These are phyloP conservation scores for Phalloptychus januarius DNA, from an alignment of 2,797 vertebrate genomes.

Conservation along the genomic window DNA sequence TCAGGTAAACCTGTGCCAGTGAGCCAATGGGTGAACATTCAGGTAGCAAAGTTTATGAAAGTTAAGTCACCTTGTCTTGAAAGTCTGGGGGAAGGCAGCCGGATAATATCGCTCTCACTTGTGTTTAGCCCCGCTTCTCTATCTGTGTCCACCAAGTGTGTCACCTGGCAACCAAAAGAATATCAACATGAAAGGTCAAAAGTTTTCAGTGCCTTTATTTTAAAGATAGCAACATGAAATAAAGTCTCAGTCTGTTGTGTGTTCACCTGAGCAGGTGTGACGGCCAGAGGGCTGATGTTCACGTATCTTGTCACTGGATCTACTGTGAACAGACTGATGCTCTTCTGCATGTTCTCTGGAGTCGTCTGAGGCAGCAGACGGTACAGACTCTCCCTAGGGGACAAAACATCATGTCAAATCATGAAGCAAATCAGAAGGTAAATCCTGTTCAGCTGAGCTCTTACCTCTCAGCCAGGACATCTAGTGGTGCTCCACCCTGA, in stretches of 20 bases:
- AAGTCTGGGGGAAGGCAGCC: slow-evolving; percentile 81
- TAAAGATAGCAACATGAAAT: not conserved
- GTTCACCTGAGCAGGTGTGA: slow-evolving; percentile 88
- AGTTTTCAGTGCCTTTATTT: not conserved
- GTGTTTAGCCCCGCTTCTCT: slow-evolving; percentile 79
- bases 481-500: slow-evolving; percentile 83
- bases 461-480: slow-evolving; percentile 93
- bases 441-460: slow-evolving; percentile 3
- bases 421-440: not conserved
- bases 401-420: not conserved
- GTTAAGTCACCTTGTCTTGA: slow-evolving; percentile 80
- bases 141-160: slow-evolving; percentile 90
- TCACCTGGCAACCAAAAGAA: slow-evolving; percentile 79
- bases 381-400: slow-evolving; percentile 90
- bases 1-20: not conserved
- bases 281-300: slow-evolving; percentile 84
- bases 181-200: not conserved
- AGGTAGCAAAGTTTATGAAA: not conserved
- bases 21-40: not conserved
- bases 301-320: slow-evolving; percentile 91
- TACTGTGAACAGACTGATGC: slow-evolving; percentile 90
- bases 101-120: slow-evolving; percentile 75
- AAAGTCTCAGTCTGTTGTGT: not conserved
- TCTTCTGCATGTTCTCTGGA: slow-evolving; percentile 95
- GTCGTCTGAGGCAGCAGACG: slow-evolving; percentile 94